Conservation (phyloP, 2,113 vertebrate genomes). For the Poeciliopsis retropinna region DNA sequence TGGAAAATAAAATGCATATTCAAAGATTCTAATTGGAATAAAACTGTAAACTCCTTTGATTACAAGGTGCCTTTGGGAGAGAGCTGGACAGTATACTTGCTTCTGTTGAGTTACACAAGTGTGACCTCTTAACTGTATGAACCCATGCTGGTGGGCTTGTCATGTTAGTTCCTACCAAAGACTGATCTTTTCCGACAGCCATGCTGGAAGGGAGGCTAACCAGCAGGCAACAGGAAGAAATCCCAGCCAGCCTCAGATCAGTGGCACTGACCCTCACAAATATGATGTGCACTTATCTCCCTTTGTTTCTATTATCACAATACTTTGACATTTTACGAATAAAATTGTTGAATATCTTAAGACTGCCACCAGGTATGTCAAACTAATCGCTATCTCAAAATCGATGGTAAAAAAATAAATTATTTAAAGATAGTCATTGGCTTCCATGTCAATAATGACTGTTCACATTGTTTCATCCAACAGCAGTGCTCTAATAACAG, state of each 20-base stretch:
- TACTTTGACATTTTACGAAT: too few species aligned
- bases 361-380: too few species aligned
- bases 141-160: constrained; percentile 69
- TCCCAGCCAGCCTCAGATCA: constrained; percentile 51
- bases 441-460: too few species aligned
- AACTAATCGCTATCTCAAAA: too few species aligned
- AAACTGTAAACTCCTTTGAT: constrained; percentile 25
- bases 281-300: neutral
- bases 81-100: constrained; percentile 16
- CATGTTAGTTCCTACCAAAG: constrained; percentile 53
- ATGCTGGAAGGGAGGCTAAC: constrained; percentile 37
- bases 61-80: constrained; percentile 22
- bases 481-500: too few species aligned
- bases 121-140: constrained; percentile 49
- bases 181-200: constrained; percentile 64
- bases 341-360: too few species aligned
- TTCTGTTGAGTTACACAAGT: constrained; percentile 27
- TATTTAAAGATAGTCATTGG: too few species aligned
- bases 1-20: constrained; percentile 5
- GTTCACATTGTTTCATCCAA: too few species aligned
- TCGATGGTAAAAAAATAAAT: too few species aligned
- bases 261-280: constrained; percentile 36
- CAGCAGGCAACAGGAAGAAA: constrained; percentile 46
- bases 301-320: too few species aligned
- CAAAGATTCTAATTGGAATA: neutral